Percentiles rank a stretch among this genome's conserved stretches.
phyloP scores from a whole-genome alignment of 2,888 invertebrate genomes.

The Bhutanitis thaidina region DNA sequence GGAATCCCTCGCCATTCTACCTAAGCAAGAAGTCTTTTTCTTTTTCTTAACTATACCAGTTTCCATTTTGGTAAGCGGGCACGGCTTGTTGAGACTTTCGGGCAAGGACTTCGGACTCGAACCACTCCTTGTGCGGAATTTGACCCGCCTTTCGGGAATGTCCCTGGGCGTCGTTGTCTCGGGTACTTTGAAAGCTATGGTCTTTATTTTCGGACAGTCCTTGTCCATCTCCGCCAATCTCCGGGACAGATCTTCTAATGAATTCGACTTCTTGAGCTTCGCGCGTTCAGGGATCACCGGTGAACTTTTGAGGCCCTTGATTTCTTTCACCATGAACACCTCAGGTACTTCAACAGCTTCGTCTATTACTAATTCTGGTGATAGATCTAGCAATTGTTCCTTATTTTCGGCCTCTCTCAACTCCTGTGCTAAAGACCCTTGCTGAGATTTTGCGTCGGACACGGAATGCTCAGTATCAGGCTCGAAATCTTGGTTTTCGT shows the following conservation, averaged over 20 bases:
- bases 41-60: conserved; percentile 53
- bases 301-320: conserved; percentile 45
- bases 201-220: conserved; percentile 51
- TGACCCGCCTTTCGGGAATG: conserved; percentile 57
- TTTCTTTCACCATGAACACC: conserved; percentile 49
- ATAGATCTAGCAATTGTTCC: conserved; percentile 55
- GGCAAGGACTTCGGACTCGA: conserved; percentile 73
- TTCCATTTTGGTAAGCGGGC: conserved; percentile 57
- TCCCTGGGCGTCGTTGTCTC: conserved; percentile 63
- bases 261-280: conserved; percentile 63
- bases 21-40: conserved; percentile 64
- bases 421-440: conserved; percentile 56
- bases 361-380: conserved; percentile 65
- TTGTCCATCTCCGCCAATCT: conserved; percentile 37
- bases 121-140: conserved; percentile 57
- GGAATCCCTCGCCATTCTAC: conserved; percentile 71
- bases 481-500: conserved; percentile 52
- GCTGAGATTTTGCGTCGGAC: conserved; percentile 30
- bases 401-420: conserved; percentile 61
- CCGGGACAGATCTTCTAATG: conserved; percentile 58
- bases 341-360: conserved; percentile 52
- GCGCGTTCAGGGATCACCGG: conserved; percentile 63
- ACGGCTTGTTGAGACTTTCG: conserved; percentile 62
- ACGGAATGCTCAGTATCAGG: conserved; percentile 28
- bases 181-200: conserved; percentile 64